These are phyloP conservation scores for Dipodomys stephensi DNA, from an alignment of 2,113 vertebrate genomes.

Conservation along the genomic window DNA sequence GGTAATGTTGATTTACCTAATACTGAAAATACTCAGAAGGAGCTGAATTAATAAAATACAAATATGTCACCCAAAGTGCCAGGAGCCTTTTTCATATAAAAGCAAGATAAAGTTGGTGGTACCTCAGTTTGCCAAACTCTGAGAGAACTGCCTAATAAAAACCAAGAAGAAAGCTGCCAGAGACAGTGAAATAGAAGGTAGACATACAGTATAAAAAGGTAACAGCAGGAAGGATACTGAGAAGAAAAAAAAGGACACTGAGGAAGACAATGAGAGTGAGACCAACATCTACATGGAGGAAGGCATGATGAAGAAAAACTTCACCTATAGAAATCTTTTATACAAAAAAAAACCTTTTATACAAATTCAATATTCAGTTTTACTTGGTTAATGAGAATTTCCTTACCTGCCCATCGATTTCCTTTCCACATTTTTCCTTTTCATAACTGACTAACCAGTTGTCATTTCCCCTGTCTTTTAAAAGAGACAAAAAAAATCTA, in stretches of 20 bases:
- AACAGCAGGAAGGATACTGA: background rate
- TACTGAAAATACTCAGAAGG: conserved; percentile 25
- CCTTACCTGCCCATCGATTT: conserved; percentile 88
- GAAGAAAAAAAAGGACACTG: background rate
- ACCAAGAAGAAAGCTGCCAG: too few species aligned
- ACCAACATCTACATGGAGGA: background rate
- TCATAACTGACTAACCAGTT: conserved; percentile 98
- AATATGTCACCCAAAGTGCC: conserved; percentile 28
- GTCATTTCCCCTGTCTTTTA: conserved; percentile 96
- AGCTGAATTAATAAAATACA: conserved; percentile 1
- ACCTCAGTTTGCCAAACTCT: conserved; percentile 13
- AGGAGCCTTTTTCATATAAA: conserved; percentile 46
- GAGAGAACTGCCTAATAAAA: background rate
- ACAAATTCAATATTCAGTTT: conserved; percentile 10
- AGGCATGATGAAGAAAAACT: background rate
- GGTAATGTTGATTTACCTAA: background rate
- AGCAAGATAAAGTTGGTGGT: conserved; percentile 15
- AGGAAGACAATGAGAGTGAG: background rate
- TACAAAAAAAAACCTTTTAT: background rate
- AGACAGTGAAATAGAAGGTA: too few species aligned
- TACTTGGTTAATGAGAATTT: background rate
- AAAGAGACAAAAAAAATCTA: conserved; percentile 69
- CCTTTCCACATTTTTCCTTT: conserved; percentile 86
- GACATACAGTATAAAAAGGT: too few species aligned
- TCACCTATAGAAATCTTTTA: background rate